Evolutionary conservation across 1,140 invertebrate species (phyloP), one percentile per base, ranked within the genome.

Genomic region (Ceratosolen fusciceps): DNA sequence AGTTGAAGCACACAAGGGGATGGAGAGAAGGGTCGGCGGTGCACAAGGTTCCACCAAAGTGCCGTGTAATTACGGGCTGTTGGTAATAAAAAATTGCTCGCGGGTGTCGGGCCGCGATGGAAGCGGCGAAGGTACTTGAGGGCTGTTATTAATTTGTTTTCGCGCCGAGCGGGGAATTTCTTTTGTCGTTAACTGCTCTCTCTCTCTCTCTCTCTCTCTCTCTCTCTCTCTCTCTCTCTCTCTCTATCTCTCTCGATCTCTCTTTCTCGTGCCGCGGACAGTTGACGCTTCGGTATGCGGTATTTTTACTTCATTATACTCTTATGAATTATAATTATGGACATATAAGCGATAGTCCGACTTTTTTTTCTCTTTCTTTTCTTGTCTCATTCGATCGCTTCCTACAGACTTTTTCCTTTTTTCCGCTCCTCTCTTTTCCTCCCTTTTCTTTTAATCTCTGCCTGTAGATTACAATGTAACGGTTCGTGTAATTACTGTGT

Each of bases 101-200:
- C 70, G 37, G 34, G 56, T 24, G 34, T 60, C 12, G 10, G 14
- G 73, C 37, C 58, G 76, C 49, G 77, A n/a, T 39, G 56, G 71
- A 73, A 70, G 39, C 62, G n/a, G 73, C 34, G 7, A 54, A n/a
- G 34, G 71, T 37, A 58, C 62, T 68, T 43, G 72, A 70, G 56
- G 68, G 49, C 70, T 79, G 62, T 79, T 79, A 79, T 79, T 79
- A 79, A 79, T 79, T 74, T 68, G 49, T 65, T 47, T 67, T 19
- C 68, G 49, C 71, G n/a, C 31, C 52, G 10, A n/a, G 52, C 24
- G 24, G 54, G 47, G 24, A 52, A 24, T 67, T 79, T 79, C 70
- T 79, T 67, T 74, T 79, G 77, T 79, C 70, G 58, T 47, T 56
- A 49, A 34, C 31, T 54, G 8, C 34, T 54, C 14, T n/a, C n/a